Conservation (phyloP, 2,888 invertebrate species). For the Lasioglossum marginatum region DNA sequence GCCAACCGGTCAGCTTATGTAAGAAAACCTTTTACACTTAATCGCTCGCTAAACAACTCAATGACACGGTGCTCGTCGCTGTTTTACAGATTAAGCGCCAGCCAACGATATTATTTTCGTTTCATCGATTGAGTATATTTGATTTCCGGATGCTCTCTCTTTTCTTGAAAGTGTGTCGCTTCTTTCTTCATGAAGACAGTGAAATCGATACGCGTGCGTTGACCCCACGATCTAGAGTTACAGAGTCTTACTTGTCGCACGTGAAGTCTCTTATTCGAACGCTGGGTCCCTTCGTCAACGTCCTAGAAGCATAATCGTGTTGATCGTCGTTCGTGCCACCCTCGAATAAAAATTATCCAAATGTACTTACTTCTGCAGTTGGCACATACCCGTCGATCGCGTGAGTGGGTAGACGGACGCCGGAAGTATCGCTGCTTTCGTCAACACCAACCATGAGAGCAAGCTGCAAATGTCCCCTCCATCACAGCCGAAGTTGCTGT, state of each 20-base stretch:
- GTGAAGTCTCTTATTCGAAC: slow-evolving; percentile 82
- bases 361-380: slow-evolving; percentile 82
- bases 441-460: slow-evolving; percentile 89
- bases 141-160: neutral
- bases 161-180: neutral
- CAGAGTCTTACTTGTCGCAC: slow-evolving; percentile 88
- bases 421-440: slow-evolving; percentile 86
- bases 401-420: slow-evolving; percentile 88
- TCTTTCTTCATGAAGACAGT: neutral
- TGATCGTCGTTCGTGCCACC: neutral
- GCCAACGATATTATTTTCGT: slow-evolving; percentile 7
- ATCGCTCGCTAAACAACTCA: slow-evolving; percentile 21
- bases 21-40: slow-evolving; percentile 46
- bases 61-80: neutral
- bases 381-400: slow-evolving; percentile 85
- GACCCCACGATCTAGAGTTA: neutral
- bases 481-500: slow-evolving; percentile 90
- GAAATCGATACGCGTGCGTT: slow-evolving; percentile 14
- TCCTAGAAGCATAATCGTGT: neutral
- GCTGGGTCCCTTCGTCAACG: slow-evolving; percentile 61
- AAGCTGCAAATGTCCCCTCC: slow-evolving; percentile 94
- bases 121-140: slow-evolving; percentile 16
- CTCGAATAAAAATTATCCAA: neutral
- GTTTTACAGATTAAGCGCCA: slow-evolving; percentile 13
- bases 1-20: slow-evolving; percentile 46